Base-by-base conservation (phyloP, 2,888 invertebrate species). In the Carpatolechia fugitivella region DNA sequence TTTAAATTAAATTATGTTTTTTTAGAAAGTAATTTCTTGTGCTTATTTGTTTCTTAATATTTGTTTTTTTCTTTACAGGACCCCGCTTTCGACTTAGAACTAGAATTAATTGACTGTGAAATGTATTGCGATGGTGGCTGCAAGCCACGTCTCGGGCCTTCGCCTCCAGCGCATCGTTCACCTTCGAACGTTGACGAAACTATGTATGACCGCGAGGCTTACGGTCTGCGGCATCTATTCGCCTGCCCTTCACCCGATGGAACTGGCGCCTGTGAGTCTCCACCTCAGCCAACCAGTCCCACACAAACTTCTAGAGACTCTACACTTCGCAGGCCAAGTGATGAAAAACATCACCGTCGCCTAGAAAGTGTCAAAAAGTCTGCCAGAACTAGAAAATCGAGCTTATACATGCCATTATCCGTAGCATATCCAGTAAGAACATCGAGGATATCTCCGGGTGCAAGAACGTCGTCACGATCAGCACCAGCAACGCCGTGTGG, bases 241-340 rank as follows among this genome's bases (percentile, higher is more conserved):
- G 63, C 74, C 4, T 64, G 70, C 29, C 79, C 76, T 8, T 77
- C 79, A 6, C 76, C 81, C 13, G 82, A 80, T 35, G 69, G 69
- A 1, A 69, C 74, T 1, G 77, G 74, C 1, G 68, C 80, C n/a
- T 83, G 82, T 33, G 81, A 84, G 63, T 96, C 96, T 0, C 96
- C 96, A 0, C 96, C 96, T 0, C 92, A 94, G 65, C 95, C 95
- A 1, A 96, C 95, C n/a, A 95, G 95, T 72, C 96, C 96, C 4
- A 95, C 95, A 10, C 91, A 93, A 62, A 94, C 94, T 72, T 93
- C 95, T 60, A 91, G 93, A 51, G 95, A 95, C 66, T 91, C 95
- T 24, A 90, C 95, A 55, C 93, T 95, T 57, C 93, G 94, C 63
- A 93, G 94, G 76, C 72, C 78, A 11, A 78, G 73, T 56, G 87